Evolutionary conservation across 2,888 invertebrate genomes (phyloP), one percentile per base, ranked within the genome.

Genomic region (Orgyia antiqua): DNA sequence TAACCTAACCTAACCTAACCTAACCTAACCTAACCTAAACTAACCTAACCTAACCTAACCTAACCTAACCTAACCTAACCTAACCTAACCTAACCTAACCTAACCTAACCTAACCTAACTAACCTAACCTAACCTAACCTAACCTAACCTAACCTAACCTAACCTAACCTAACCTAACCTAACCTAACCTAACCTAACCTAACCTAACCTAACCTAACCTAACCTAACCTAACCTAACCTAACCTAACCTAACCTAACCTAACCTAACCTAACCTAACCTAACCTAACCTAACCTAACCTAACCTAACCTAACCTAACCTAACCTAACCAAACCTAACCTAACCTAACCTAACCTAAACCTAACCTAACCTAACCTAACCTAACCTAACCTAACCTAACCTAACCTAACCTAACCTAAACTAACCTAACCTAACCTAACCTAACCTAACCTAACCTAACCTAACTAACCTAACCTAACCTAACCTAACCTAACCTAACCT

Each of bases 321-420:
- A 21, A 42, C 41, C 41, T 41, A 41, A 42, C 42, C 42, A 38
- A 42, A 42, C 36, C 33, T 33, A 38, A 35, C 42, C 33, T 39
- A 44, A 44, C 44, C 44, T 39, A 41, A 45, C 41, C 45, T 39
- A 41, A 44, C 44, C 44, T 44, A 44, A n/a, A 44, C 44, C 45
- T 45, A 39, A 42, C 45, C 45, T 42, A 41, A 45, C 41, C 45
- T 39, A 45, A 45, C 45, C 44, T 41, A 40, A 44, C 44, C 44
- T 40, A 44, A 44, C 44, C 44, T 39, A 44, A 44, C 44, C 44
- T 41, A 40, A 44, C 44, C 44, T 40, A 40, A 40, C 40, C 39
- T 40, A 40, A 35, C 38, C 33, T 36, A 35, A 37, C 38, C 38
- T 36, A 35, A 36, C 31, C 36, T 36, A 36, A 36, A 38, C 39